phyloP scores from a whole-genome alignment of 2,888 invertebrate genomes.

The Agonopterix arenella region DNA sequence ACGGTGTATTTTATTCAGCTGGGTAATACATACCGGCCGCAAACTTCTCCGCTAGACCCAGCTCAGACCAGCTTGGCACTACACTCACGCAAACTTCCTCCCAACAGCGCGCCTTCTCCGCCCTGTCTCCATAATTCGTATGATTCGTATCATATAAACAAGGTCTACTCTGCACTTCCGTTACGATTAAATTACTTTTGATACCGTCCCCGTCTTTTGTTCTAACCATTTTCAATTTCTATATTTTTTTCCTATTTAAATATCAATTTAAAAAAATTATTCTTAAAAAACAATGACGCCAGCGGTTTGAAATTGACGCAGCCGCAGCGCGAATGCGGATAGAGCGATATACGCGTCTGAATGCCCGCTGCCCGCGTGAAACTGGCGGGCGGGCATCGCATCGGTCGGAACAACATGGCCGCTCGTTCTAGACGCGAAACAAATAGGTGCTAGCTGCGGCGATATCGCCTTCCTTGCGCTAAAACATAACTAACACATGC shows the following conservation, averaged over 20 bases:
- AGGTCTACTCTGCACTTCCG: constrained; percentile 60
- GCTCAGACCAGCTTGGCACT: constrained; percentile 60
- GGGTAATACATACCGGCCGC: constrained; percentile 59
- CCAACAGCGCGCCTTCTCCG: constrained; percentile 66
- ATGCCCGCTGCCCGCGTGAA: constrained; percentile 62
- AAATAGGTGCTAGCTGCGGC: constrained; percentile 56
- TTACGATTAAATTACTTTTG: constrained; percentile 56
- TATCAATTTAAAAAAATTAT: neutral
- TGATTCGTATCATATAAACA: constrained; percentile 65
- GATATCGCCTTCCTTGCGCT: constrained; percentile 51
- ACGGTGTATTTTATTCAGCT: constrained; percentile 13
- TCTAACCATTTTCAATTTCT: constrained; percentile 46
- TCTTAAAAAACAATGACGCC: neutral
- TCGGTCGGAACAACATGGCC: constrained; percentile 29
- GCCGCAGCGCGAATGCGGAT: constrained; percentile 28
- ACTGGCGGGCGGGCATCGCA: constrained; percentile 51
- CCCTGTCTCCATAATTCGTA: constrained; percentile 58
- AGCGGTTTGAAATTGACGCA: constrained; percentile 15
- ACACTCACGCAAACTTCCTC: constrained; percentile 65
- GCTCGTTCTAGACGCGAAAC: constrained; percentile 28
- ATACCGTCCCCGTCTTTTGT: constrained; percentile 61
- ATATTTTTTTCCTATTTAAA: constrained; percentile 3
- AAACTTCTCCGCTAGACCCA: constrained; percentile 56
- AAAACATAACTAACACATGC: constrained; percentile 65
- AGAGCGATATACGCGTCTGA: constrained; percentile 40